Evolutionary conservation across 2,888 invertebrate species (phyloP), one percentile per base, ranked within the genome.

Genomic region (Tenodera sinensis): DNA sequence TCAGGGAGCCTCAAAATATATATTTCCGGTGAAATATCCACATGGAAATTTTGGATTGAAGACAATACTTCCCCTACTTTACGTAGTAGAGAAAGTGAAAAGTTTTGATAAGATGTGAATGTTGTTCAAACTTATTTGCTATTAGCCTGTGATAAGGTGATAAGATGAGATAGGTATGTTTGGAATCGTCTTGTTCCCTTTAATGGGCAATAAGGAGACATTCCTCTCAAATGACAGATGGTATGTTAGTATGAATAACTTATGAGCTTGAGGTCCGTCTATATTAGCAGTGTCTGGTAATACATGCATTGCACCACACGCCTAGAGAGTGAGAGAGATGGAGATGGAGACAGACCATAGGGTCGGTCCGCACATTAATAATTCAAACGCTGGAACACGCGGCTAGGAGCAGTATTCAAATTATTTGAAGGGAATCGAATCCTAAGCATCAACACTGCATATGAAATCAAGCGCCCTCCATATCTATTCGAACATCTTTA

Each of bases 401-500:
- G 27, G 88, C 47, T 84, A 71, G 34, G 30, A 85, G 88, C 84
- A 30, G 30, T 88, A 88, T 88, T 88, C 88, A 88, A 88, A 88
- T 88, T 30, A 88, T 85, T 82, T 71, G 88, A 88, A 84, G 88
- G 83, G 88, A 84, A 88, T 71, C 88, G 88, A 88, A 88, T 88
- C 71, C 54, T 71, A 71, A 84, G 88, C 86, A 86, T 89, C 89
- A 89, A 89, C 89, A 89, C 89, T 89, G 89, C 89, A 89, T 89
- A 87, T 89, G 87, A 87, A 89, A 89, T 89, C 81, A 81, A 47
- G 34, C 28, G 14, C 54, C 71, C 47, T 28, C 84, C n/a, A 8
- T 86, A 28, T 14, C 20, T 30, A 28, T 81, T 20, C 81, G 20
- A 71, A 71, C 54, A 71, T 71, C 54, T 71, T 71, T 71, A 71